Percentiles rank a stretch among this genome's conserved stretches.
Evolutionary conservation across 2,113 vertebrate genomes (phyloP).

Genomic region (Pseudopodoces humilis): DNA sequence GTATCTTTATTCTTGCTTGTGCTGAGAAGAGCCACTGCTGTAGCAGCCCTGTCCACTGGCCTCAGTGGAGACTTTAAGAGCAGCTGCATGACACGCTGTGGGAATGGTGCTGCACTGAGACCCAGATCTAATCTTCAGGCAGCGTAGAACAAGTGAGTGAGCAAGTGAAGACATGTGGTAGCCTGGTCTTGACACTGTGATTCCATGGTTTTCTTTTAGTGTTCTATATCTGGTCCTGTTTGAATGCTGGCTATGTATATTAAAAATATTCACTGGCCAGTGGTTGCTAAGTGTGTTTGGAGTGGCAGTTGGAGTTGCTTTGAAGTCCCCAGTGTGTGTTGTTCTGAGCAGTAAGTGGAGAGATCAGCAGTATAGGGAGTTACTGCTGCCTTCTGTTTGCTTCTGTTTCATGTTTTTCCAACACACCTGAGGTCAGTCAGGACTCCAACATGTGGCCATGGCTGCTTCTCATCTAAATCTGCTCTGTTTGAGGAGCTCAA

Average conservation of each 20-base stretch:
- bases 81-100: neutral
- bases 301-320: neutral
- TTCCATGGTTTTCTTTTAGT: neutral
- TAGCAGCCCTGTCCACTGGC: neutral
- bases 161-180: neutral
- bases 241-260: neutral
- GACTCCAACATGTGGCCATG: neutral
- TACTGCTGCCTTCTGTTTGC: neutral
- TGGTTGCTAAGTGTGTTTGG: neutral
- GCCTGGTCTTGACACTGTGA: neutral
- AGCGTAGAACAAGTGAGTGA: neutral
- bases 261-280: neutral
- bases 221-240: neutral
- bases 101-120: neutral
- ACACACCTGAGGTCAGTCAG: neutral
- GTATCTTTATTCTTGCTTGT: accelerated
- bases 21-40: neutral
- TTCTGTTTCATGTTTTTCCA: neutral
- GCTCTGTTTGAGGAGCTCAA: neutral
- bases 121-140: neutral
- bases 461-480: neutral
- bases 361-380: neutral
- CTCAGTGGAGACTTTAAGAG: neutral
- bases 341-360: neutral
- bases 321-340: neutral